Percentiles rank a stretch among this genome's conserved stretches.
phyloP scores from a whole-genome alignment of 2,888 invertebrate genomes.

The Periphyllus acericola region DNA sequence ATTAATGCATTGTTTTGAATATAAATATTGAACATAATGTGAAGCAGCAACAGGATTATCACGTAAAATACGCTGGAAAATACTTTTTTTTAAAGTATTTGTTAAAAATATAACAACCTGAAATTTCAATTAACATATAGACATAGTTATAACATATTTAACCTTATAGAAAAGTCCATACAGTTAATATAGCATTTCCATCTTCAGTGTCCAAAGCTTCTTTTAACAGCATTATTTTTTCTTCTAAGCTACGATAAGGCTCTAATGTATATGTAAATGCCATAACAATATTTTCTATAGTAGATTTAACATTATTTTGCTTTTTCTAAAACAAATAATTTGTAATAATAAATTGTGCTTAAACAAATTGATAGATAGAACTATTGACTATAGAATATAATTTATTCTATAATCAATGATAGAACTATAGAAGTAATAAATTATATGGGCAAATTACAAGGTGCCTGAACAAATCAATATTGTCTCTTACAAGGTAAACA shows the following conservation, averaged over 20 bases:
- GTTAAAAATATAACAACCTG: slow-evolving; percentile 81
- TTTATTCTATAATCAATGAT: too few relatives aligned
- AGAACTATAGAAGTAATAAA: too few relatives aligned
- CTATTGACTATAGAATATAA: too few relatives aligned
- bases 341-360: too few relatives aligned
- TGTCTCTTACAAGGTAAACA: too few relatives aligned
- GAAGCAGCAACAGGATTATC: slow-evolving; percentile 78
- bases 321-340: slow-evolving; percentile 40
- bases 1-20: slow-evolving; percentile 74
- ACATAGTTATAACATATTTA: slow-evolving; percentile 46
- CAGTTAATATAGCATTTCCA: slow-evolving; percentile 80
- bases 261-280: slow-evolving; percentile 70
- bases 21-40: slow-evolving; percentile 81
- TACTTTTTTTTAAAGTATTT: slow-evolving; percentile 76
- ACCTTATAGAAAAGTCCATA: slow-evolving; percentile 67
- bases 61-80: slow-evolving; percentile 77
- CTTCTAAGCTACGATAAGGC: slow-evolving; percentile 70
- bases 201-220: slow-evolving; percentile 77
- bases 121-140: slow-evolving; percentile 64
- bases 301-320: slow-evolving; percentile 68
- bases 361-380: too few relatives aligned
- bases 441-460: too few relatives aligned
- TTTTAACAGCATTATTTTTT: slow-evolving; percentile 78
- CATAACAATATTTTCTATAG: slow-evolving; percentile 70
- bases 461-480: too few relatives aligned